These are phyloP conservation scores for Xerus rutilus DNA, from an alignment of 2,797 vertebrate species.

Conservation along the genomic window DNA sequence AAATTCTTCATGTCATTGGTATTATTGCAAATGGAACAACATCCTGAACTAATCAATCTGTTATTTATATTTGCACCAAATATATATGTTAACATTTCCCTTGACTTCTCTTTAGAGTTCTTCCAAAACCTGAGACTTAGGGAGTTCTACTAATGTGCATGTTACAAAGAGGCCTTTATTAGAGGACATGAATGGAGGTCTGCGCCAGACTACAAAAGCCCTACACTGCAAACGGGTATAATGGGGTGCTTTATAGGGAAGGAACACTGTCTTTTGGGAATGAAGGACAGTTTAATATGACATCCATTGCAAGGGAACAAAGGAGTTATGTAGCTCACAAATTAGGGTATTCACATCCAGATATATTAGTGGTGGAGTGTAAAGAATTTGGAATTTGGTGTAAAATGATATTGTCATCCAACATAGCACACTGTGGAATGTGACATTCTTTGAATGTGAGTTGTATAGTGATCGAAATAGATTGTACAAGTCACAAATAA, in stretches of 20 bases:
- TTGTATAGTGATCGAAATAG: slow-evolving; percentile 76
- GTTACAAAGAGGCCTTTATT: slow-evolving; percentile 76
- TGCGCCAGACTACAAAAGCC: slow-evolving; percentile 63
- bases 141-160: slow-evolving; percentile 65
- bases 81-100: not conserved
- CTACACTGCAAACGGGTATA: slow-evolving; percentile 75
- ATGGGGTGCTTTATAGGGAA: slow-evolving; percentile 74
- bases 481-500: slow-evolving; percentile 75
- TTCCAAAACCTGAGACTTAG: slow-evolving; percentile 72
- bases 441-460: slow-evolving; percentile 77
- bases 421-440: slow-evolving; percentile 79
- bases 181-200: slow-evolving; percentile 75
- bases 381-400: slow-evolving; percentile 77
- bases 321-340: slow-evolving; percentile 82
- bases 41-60: slow-evolving; percentile 39
- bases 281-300: slow-evolving; percentile 72
- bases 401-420: slow-evolving; percentile 84
- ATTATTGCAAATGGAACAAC: slow-evolving; percentile 34
- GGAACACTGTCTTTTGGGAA: slow-evolving; percentile 69
- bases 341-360: slow-evolving; percentile 83
- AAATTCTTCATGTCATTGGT: slow-evolving; percentile 36
- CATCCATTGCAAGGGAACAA: slow-evolving; percentile 79
- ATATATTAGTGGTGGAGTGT: slow-evolving; percentile 79
- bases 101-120: slow-evolving; percentile 56
- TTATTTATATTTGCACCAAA: slow-evolving; percentile 67